phyloP scores from a whole-genome alignment of 2,113 vertebrate genomes.

The Circaetus cinerascens region DNA sequence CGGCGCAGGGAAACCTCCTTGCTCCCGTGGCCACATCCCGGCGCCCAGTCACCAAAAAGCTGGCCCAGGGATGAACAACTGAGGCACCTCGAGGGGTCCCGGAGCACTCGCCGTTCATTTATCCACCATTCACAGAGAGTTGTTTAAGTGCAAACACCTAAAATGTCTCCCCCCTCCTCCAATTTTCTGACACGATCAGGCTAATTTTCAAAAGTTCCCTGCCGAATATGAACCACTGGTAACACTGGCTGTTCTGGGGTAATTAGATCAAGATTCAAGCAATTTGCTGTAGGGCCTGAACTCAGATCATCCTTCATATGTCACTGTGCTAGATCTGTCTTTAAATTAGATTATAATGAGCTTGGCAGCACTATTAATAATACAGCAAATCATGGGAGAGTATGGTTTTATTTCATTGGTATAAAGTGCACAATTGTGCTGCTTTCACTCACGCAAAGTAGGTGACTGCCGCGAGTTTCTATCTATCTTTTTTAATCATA shows the following conservation, averaged over 20 bases:
- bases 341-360: conserved; percentile 66
- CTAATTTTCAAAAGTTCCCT: background rate
- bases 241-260: background rate
- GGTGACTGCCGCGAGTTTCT: background rate
- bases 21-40: fast-evolving
- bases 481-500: conserved; percentile 33
- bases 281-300: conserved; percentile 54
- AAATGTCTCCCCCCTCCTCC: background rate
- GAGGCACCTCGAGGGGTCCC: background rate
- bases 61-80: background rate
- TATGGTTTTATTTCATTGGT: background rate
- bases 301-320: conserved; percentile 36
- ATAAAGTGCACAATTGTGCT: background rate
- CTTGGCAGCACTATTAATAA: conserved; percentile 54
- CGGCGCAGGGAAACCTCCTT: fast-evolving
- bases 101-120: fast-evolving
- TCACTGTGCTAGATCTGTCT: conserved; percentile 50
- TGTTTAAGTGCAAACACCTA: background rate
- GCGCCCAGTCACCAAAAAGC: background rate
- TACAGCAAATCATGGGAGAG: conserved; percentile 1
- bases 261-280: conserved; percentile 58
- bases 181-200: background rate
- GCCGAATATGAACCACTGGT: background rate
- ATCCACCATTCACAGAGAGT: background rate
- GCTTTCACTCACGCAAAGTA: background rate